These are phyloP conservation scores for Campylomormyrus tamandua DNA, from an alignment of 2,113 vertebrate genomes.

Conservation along the genomic window DNA sequence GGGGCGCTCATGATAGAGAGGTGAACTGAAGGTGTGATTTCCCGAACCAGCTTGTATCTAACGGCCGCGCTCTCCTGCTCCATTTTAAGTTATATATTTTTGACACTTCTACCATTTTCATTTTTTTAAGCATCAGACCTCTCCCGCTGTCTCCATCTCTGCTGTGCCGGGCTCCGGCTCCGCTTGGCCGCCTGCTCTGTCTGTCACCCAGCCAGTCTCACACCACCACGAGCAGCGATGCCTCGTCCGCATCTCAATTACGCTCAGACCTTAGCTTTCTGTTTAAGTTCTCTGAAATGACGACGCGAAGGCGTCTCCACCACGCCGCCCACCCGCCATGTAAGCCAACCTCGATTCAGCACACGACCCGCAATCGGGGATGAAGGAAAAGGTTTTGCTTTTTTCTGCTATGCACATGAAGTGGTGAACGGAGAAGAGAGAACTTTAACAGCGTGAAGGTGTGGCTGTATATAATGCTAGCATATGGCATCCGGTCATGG, in stretches of 20 bases:
- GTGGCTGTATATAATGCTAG: slow-evolving; percentile 90
- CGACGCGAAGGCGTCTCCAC: slow-evolving; percentile 47
- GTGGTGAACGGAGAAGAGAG: slow-evolving; percentile 30
- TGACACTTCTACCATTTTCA: slow-evolving; percentile 10
- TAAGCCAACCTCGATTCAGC: slow-evolving; percentile 52
- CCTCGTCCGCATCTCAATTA: slow-evolving; percentile 75
- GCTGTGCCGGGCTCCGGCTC: slow-evolving; percentile 62
- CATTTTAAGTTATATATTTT: slow-evolving; percentile 1
- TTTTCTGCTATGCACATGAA: slow-evolving; percentile 83
- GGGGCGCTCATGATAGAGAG: neutral
- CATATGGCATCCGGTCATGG: slow-evolving; percentile 89
- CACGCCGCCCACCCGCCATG: slow-evolving; percentile 51
- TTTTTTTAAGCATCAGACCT: slow-evolving; percentile 7
- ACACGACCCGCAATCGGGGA: slow-evolving; percentile 42
- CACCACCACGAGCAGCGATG: slow-evolving; percentile 88
- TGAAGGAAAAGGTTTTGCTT: slow-evolving; percentile 46
- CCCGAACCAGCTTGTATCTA: slow-evolving; percentile 31
- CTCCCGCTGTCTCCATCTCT: slow-evolving; percentile 25
- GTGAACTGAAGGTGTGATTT: slow-evolving; percentile 14
- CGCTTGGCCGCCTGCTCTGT: slow-evolving; percentile 70
- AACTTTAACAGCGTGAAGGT: slow-evolving; percentile 56
- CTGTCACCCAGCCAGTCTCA: slow-evolving; percentile 51
- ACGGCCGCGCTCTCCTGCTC: neutral
- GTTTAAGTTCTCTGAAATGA: slow-evolving; percentile 59
- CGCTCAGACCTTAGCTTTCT: slow-evolving; percentile 20